These are phyloP conservation scores for Numenius phaeopus DNA, from an alignment of 2,797 vertebrate genomes.

Conservation along the genomic window DNA sequence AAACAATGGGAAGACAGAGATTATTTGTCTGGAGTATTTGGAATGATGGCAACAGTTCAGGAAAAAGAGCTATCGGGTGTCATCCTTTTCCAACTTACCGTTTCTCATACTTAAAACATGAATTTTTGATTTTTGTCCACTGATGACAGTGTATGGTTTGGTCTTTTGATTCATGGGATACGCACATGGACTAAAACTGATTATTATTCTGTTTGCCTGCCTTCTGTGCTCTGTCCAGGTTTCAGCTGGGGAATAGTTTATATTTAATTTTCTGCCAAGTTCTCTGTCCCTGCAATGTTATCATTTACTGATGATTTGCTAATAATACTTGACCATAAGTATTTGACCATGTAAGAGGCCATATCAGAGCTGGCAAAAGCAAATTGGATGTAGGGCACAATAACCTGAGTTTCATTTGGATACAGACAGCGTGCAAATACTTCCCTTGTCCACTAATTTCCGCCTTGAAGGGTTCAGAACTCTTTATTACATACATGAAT, in stretches of 20 bases:
- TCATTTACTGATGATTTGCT: neutral
- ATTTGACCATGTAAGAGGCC: fast-evolving
- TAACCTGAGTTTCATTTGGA: too few species aligned
- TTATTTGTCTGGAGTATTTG: neutral
- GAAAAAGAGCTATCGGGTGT: neutral
- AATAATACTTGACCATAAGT: neutral
- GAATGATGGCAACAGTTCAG: neutral
- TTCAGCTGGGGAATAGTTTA: neutral
- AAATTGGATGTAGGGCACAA: neutral
- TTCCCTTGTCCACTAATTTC: too few species aligned
- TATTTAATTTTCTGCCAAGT: neutral
- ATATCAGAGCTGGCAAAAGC: neutral
- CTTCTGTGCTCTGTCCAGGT: neutral
- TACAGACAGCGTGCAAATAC: neutral
- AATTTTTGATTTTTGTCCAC: neutral
- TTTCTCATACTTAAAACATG: fast-evolving
- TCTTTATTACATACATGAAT: fast-evolving
- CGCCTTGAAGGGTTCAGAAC: neutral
- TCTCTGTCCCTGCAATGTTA: neutral
- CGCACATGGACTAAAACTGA: neutral
- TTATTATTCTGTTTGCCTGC: neutral
- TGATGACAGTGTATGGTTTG: neutral
- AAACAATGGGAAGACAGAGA: neutral
- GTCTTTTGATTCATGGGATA: neutral
- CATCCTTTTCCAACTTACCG: neutral